These are phyloP conservation scores for Homarus gammarus DNA, from an alignment of 2,888 invertebrate species.

Conservation along the genomic window DNA sequence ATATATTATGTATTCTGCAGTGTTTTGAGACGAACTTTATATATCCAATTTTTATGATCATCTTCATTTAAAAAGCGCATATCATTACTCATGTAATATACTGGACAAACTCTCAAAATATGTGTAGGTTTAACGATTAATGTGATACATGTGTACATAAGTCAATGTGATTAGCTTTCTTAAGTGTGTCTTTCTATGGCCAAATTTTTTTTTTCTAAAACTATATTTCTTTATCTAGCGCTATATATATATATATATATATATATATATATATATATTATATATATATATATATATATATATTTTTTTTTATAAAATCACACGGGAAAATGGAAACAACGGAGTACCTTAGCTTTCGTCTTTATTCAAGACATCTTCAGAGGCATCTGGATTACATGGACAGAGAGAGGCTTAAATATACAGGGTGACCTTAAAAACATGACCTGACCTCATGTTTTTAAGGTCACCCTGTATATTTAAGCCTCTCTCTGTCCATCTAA, in stretches of 20 bases:
- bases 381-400: too few species aligned
- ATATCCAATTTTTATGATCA: constrained; percentile 45
- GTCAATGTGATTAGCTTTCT: constrained; percentile 42
- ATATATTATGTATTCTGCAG: constrained; percentile 49
- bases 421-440: too few species aligned
- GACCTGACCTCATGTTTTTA: too few species aligned
- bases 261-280: neutral
- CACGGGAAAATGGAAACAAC: too few species aligned
- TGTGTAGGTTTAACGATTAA: constrained; percentile 52
- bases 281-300: neutral
- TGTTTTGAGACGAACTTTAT: constrained; percentile 51
- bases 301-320: too few species aligned
- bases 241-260: neutral
- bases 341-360: too few species aligned
- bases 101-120: constrained; percentile 38
- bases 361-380: too few species aligned
- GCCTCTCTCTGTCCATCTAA: too few species aligned
- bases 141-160: constrained; percentile 55
- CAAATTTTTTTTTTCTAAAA: neutral
- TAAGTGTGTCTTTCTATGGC: constrained; percentile 9
- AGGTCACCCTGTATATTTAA: too few species aligned
- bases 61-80: constrained; percentile 52
- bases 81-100: constrained; percentile 57
- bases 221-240: neutral
- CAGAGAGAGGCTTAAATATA: too few species aligned